Conservation (phyloP, 2,888 invertebrate species). For the Mycalesis mineus region DNA sequence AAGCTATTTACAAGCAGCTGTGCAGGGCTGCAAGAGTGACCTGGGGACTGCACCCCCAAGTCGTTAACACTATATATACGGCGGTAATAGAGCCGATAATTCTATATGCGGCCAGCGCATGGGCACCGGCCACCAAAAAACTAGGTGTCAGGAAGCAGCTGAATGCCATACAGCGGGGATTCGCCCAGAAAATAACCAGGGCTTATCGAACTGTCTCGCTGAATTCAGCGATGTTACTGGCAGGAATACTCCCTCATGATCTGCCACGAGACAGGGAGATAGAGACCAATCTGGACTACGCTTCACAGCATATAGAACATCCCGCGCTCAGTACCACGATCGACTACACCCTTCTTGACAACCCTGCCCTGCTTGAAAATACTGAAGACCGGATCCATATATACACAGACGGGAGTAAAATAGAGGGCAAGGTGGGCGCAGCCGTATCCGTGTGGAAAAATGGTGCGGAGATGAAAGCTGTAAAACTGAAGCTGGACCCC, state of each 20-base stretch:
- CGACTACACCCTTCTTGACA: too few relatives aligned
- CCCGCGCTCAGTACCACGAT: too few relatives aligned
- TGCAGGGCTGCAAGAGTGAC: neutral
- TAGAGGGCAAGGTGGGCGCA: too few relatives aligned
- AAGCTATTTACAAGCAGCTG: neutral
- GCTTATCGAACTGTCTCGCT: neutral
- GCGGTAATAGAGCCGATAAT: constrained; percentile 9
- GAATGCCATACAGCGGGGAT: neutral
- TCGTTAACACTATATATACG: neutral
- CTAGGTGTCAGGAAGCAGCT: neutral
- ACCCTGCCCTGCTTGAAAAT: too few relatives aligned
- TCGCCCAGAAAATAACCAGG: neutral
- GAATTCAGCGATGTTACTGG: neutral
- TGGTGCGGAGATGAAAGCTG: too few relatives aligned
- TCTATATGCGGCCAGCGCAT: constrained; percentile 11
- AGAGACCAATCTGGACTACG: too few relatives aligned
- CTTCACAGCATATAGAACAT: too few relatives aligned
- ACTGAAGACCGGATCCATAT: too few relatives aligned
- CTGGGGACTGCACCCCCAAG: constrained; percentile 7
- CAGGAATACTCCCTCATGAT: neutral
- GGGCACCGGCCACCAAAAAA: neutral
- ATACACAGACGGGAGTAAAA: too few relatives aligned
- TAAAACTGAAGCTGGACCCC: too few relatives aligned
- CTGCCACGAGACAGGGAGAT: neutral
- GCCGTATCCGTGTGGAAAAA: too few relatives aligned